Conservation (phyloP, 1,140 invertebrate species). For the Campoletis sonorensis region DNA sequence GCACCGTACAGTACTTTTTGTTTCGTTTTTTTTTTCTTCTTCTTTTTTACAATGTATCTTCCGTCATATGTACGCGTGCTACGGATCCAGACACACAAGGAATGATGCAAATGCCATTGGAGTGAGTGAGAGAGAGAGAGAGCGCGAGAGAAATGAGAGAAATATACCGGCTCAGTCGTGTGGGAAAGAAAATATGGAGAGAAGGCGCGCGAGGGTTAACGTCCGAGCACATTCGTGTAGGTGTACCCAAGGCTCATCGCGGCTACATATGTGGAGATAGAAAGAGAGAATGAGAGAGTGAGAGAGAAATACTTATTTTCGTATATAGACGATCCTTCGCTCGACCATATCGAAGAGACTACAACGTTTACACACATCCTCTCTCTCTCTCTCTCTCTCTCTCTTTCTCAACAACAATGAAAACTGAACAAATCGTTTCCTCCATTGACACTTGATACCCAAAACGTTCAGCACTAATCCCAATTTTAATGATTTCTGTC, state of each 20-base stretch:
- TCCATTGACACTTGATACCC: too few species aligned
- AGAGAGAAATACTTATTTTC: neutral
- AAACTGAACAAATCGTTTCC: too few species aligned
- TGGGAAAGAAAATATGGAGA: constrained; percentile 14
- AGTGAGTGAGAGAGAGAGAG: constrained; percentile 11
- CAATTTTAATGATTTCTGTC: too few species aligned
- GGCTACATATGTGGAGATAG: neutral
- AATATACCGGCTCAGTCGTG: neutral
- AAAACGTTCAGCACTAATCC: too few species aligned
- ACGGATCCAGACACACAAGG: constrained; percentile 8
- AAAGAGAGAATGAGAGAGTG: neutral
- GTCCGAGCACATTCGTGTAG: constrained; percentile 24
- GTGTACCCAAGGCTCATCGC: constrained; percentile 27
- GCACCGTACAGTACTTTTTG: neutral
- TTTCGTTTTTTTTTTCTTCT: neutral
- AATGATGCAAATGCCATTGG: constrained; percentile 33
- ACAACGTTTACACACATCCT: neutral
- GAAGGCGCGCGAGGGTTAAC: constrained; percentile 43
- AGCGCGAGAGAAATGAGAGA: too few species aligned
- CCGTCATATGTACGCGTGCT: neutral
- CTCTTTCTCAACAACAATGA: neutral
- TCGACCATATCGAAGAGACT: neutral
- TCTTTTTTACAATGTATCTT: neutral
- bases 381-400: constrained; percentile 15
- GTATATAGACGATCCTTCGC: neutral